These are phyloP conservation scores for Xylocopa sonorina DNA, from an alignment of 1,140 invertebrate species.

Conservation along the genomic window DNA sequence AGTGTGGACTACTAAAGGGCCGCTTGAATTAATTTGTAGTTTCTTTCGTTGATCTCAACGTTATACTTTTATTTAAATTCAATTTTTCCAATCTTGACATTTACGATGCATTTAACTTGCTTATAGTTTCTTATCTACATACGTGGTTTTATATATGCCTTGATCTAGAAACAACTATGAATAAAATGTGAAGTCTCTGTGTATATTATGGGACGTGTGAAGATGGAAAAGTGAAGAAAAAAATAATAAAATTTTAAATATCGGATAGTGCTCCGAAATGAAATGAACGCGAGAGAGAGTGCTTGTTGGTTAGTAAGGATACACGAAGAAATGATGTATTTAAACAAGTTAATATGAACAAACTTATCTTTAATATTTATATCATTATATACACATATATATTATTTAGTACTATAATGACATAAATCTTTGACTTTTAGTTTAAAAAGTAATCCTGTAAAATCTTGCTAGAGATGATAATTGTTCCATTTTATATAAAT, in stretches of 20 bases:
- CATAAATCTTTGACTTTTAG: background rate
- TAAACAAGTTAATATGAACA: slow-evolving; percentile 3
- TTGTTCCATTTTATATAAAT: background rate
- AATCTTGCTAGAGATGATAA: slow-evolving; percentile 1
- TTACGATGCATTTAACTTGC: background rate
- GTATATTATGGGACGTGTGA: background rate
- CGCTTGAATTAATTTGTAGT: too few relatives aligned
- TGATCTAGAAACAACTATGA: slow-evolving; percentile 2
- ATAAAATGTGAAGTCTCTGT: background rate
- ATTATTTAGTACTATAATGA: slow-evolving; percentile 1
- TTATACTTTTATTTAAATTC: background rate
- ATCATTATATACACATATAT: slow-evolving; percentile 20
- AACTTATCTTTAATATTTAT: background rate
- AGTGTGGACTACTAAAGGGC: too few relatives aligned
- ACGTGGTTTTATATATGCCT: background rate
- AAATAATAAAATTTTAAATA: slow-evolving; percentile 1
- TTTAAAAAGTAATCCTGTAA: background rate
- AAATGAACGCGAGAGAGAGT: background rate
- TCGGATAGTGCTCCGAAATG: slow-evolving; percentile 6
- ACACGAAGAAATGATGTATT: slow-evolving; percentile 27
- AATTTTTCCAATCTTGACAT: background rate
- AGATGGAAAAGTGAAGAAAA: background rate
- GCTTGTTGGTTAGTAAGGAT: slow-evolving; percentile 19
- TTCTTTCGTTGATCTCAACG: background rate
- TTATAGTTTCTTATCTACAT: slow-evolving; percentile 26